These are phyloP conservation scores for Ammospiza caudacuta DNA, from an alignment of 2,113 vertebrate genomes.

Conservation along the genomic window DNA sequence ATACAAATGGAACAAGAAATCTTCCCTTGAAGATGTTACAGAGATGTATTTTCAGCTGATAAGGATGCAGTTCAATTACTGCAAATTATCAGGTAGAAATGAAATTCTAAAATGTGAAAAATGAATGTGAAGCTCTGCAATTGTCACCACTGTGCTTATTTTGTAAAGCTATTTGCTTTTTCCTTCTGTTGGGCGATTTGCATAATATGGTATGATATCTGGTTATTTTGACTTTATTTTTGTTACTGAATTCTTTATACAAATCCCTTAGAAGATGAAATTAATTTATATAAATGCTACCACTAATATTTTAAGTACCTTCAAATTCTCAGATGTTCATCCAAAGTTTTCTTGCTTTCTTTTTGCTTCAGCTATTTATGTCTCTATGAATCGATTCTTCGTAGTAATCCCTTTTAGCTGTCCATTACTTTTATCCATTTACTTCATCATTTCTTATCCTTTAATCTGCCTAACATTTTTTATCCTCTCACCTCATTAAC, in stretches of 20 bases:
- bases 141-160: not conserved
- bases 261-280: not conserved
- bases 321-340: conserved; percentile 22
- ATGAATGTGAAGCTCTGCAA: not conserved
- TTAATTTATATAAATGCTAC: not conserved
- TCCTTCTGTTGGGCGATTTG: not conserved
- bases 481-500: not conserved
- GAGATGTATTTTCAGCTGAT: not conserved
- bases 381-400: not conserved
- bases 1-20: not conserved
- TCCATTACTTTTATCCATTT: conserved; percentile 31
- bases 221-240: conserved; percentile 4
- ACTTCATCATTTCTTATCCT: conserved; percentile 41
- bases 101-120: not conserved
- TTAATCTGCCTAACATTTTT: conserved; percentile 39
- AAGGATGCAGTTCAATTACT: not conserved
- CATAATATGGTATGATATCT: not conserved
- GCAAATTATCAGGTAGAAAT: not conserved
- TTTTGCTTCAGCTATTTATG: not conserved
- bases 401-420: conserved; percentile 25
- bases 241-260: not conserved
- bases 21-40: not conserved
- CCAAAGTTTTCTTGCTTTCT: conserved; percentile 6
- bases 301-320: not conserved
- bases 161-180: not conserved